Conservation (phyloP, 2,113 vertebrate genomes). For the Pangasianodon hypophthalmus region DNA sequence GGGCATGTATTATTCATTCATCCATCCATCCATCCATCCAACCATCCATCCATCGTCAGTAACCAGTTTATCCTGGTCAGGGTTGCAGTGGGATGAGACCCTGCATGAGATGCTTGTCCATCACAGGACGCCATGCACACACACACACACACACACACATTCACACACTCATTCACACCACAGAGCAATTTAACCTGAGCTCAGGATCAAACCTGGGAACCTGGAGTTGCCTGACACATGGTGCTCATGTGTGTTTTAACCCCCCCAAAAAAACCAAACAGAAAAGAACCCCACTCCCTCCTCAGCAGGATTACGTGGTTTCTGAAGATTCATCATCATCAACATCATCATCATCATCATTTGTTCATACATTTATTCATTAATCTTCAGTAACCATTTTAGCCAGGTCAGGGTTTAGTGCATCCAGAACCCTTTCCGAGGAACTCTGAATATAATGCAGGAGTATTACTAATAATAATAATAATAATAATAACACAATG, state of each 20-base stretch:
- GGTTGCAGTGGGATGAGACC: neutral
- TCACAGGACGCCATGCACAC: neutral
- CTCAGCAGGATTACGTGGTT: neutral
- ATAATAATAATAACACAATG: neutral
- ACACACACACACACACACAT: neutral
- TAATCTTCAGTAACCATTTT: neutral
- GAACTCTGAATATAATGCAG: no score
- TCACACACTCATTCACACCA: neutral
- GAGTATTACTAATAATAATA: neutral
- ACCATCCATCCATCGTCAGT: neutral
- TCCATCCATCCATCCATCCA: neutral
- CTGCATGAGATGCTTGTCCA: neutral
- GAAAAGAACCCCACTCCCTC: no score
- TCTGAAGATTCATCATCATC: neutral
- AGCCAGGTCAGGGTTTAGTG: neutral
- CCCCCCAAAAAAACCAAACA: no score
- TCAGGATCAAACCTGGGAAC: neutral
- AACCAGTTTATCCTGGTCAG: no score
- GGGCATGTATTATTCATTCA: neutral
- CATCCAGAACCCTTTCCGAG: no score
- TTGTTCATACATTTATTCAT: neutral
- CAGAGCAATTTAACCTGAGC: neutral
- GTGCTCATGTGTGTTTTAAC: no score
- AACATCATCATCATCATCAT: no score
- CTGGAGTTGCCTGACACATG: no score